A percentile compares a stretch with the other conserved stretches of the same genome.
phyloP scores from a whole-genome alignment of 2,113 vertebrate species.

The Dasypus novemcinctus region DNA sequence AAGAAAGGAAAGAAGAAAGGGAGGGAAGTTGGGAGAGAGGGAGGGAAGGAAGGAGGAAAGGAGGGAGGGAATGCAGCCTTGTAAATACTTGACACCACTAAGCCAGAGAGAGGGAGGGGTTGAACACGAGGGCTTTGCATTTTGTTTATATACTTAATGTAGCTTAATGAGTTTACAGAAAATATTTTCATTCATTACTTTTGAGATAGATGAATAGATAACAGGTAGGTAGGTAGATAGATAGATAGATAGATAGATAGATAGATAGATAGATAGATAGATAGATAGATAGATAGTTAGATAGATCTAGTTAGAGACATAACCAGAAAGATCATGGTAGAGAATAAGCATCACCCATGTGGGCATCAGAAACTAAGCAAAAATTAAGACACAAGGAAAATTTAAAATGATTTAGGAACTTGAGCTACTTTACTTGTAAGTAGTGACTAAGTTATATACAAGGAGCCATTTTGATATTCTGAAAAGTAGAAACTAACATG shows the following conservation, averaged over 20 bases:
- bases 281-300: too few species aligned
- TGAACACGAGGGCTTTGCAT: fast-evolving
- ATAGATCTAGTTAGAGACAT: neutral
- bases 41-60: neutral
- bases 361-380: slow-evolving; percentile 1
- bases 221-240: too few species aligned
- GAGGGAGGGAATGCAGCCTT: neutral
- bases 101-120: neutral
- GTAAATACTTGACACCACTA: neutral
- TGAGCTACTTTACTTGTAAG: neutral
- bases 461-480: neutral
- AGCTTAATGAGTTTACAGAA: neutral
- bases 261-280: too few species aligned
- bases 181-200: neutral
- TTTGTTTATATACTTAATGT: neutral
- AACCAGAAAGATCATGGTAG: neutral
- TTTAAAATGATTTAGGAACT: neutral
- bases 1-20: neutral
- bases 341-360: neutral
- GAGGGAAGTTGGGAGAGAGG: neutral
- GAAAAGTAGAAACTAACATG: neutral
- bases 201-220: neutral
- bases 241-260: too few species aligned
- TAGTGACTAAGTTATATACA: neutral
- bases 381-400: neutral